Evolutionary conservation across 1,140 invertebrate species (phyloP), one percentile per base, ranked within the genome.

Genomic region (Drosophila dunni): DNA sequence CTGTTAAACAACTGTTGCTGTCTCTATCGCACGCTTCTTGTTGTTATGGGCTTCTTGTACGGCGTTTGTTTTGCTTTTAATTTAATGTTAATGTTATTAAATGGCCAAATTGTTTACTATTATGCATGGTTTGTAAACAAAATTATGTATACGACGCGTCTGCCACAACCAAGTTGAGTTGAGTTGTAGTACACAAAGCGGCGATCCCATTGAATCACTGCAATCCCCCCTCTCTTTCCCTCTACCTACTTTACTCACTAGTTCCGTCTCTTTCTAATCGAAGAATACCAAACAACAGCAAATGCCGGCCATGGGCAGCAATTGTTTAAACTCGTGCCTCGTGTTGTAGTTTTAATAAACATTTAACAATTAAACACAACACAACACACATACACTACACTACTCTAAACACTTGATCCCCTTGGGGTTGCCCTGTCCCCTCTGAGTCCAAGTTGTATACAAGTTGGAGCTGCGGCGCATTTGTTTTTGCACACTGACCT

Each of bases 21-120:
- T 7, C 45, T 10, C 9, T 50, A 45, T 60, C 29, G 33, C n/a
- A 6, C 60, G 10, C 4, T 7, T 9, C 60, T 29, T 46, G 57
- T 56, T 63, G 64, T 48, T 61, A 34, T 69, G 65, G 54, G 73
- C 71, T 75, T 75, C 73, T 72, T 75, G 73, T 71, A 75, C 73
- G 67, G 67, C 62, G 74, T 77, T 79, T 88, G 84, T 89, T 88
- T 88, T 81, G 84, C 78, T 89, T 89, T 89, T 89, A 89, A 89
- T 89, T 89, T 89, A 89, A 89, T 89, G 84, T 88, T 89, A 91
- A 91, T 91, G 88, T 91, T 91, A 91, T 91, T 91, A 91, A 91
- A 91, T 91, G 81, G 83, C 78, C 80, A 84, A 91, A 91, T 91
- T 91, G 88, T 91, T 91, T 91, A 91, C 88, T 91, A 91, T 81